A percentile compares a stretch with the other conserved stretches of the same genome.
Conservation (phyloP, 2,888 invertebrate species). For the Parnassius mnemosyne region DNA sequence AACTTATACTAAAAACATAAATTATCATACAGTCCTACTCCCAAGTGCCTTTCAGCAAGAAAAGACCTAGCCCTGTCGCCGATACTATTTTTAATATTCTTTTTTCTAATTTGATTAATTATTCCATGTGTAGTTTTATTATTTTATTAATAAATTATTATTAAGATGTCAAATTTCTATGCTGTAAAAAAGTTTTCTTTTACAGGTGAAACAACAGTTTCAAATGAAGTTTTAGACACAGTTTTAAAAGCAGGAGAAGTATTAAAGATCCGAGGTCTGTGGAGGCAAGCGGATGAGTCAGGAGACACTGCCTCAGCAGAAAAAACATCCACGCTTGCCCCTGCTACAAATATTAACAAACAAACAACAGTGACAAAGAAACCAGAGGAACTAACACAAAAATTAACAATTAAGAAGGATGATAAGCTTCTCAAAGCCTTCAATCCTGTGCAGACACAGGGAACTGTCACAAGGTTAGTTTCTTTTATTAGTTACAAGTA, state of each 20-base stretch:
- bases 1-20: no score
- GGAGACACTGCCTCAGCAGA: constrained; percentile 53
- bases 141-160: constrained; percentile 1
- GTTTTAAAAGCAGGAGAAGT: constrained; percentile 91
- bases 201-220: constrained; percentile 89
- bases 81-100: no score
- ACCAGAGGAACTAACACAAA: constrained; percentile 55
- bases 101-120: no score
- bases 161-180: constrained; percentile 1
- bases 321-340: constrained; percentile 40
- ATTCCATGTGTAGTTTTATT: no score
- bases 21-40: no score
- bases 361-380: constrained; percentile 50
- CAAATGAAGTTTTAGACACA: constrained; percentile 90
- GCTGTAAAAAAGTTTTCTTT: constrained; percentile 11
- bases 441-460: constrained; percentile 52
- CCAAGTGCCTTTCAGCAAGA: no score
- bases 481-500: not conserved
- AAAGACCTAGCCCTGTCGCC: no score
- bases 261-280: constrained; percentile 89
- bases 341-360: constrained; percentile 52
- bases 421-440: constrained; percentile 72
- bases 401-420: constrained; percentile 72
- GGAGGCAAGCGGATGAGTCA: constrained; percentile 83
- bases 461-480: constrained; percentile 55